These are phyloP conservation scores for Echiichthys vipera DNA, from an alignment of 2,797 vertebrate species.

Conservation along the genomic window DNA sequence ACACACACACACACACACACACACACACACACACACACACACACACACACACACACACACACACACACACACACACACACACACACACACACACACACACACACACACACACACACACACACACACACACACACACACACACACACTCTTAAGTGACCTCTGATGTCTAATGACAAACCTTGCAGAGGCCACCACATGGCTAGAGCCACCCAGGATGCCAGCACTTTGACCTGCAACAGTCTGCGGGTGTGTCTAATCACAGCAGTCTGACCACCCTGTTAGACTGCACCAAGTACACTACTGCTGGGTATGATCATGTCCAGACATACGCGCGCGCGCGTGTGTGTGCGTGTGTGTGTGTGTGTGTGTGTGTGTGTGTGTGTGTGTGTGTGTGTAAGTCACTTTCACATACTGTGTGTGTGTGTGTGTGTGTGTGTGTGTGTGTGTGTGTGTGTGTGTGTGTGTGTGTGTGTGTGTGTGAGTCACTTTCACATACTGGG, in stretches of 20 bases:
- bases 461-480: constrained; percentile 5
- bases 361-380: constrained; percentile 13
- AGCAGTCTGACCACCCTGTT: constrained; percentile 72
- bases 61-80: too few relatives aligned
- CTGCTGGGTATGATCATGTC: constrained; percentile 69
- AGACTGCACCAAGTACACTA: constrained; percentile 43
- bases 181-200: constrained; percentile 60
- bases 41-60: background rate
- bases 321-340: constrained; percentile 45
- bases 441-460: constrained; percentile 9
- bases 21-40: background rate
- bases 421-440: background rate
- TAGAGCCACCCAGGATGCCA: constrained; percentile 70
- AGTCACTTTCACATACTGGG: constrained; percentile 26
- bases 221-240: constrained; percentile 73
- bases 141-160: constrained; percentile 47
- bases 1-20: background rate
- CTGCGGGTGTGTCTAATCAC: constrained; percentile 65
- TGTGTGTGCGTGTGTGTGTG: background rate
- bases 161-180: constrained; percentile 65
- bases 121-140: background rate
- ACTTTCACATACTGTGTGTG: constrained; percentile 30
- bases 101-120: background rate
- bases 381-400: constrained; percentile 6
- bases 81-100: background rate